Conservation (phyloP, 2,888 invertebrate genomes). For the Branchinecta sandiegonensis region DNA sequence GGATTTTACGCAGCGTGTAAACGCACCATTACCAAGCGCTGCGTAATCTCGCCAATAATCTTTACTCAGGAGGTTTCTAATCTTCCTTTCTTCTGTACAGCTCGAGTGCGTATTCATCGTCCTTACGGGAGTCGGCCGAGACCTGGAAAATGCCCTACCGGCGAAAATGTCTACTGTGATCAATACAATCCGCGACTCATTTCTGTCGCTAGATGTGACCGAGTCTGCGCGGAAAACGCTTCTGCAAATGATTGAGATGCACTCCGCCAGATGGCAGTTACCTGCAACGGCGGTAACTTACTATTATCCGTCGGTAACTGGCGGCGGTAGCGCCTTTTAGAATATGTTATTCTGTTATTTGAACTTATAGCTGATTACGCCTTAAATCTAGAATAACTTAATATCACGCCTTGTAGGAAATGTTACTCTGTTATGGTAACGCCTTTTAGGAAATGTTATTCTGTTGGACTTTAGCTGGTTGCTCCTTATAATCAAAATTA, state of each 20-base stretch:
- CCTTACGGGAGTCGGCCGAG: conserved; percentile 70
- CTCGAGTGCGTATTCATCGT: conserved; percentile 79
- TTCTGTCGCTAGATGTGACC: conserved; percentile 49
- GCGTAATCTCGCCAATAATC: no score
- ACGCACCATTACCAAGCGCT: no score
- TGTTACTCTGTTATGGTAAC: no score
- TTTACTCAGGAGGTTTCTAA: no score
- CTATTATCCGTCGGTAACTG: conserved; percentile 38
- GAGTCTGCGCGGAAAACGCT: conserved; percentile 66
- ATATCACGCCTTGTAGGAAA: no score
- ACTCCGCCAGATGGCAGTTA: conserved; percentile 79
- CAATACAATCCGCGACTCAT: conserved; percentile 65
- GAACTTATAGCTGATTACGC: no score
- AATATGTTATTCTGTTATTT: no score
- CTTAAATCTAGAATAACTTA: no score
- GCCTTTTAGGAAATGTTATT: no score
- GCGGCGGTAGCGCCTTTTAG: not conserved
- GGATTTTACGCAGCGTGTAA: no score
- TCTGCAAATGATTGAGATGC: conserved; percentile 73
- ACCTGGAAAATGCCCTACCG: conserved; percentile 66
- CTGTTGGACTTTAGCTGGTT: no score
- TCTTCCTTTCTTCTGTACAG: conserved; percentile 35
- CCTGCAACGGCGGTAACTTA: conserved; percentile 77
- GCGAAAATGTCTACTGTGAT: conserved; percentile 63
- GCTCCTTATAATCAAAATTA: no score